Base-by-base conservation (phyloP, 2,797 vertebrate genomes). In the Mus caroli region DNA sequence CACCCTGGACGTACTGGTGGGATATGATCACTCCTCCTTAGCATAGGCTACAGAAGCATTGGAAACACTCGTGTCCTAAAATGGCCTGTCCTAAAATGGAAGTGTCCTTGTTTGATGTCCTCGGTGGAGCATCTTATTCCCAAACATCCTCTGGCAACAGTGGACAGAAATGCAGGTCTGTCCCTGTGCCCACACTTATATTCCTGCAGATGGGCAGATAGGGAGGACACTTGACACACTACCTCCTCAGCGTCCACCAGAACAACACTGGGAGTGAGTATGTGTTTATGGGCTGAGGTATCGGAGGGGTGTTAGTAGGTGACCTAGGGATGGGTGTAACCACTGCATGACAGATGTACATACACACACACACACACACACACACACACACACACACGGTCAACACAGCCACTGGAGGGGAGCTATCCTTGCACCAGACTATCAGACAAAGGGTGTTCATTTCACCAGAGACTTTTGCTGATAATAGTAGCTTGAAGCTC, bases 311-410 rank as follows among this genome's bases (percentile, higher is more conserved):
- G 11, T 60, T 11, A 56, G 26, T 11, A 56, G 26, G 73, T 40
- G 37, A 20, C 40, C 58, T 78, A n/a, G 78, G 62, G 40, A 71
- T 17, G 7, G 34, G 26, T 0, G 1, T 80, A 43, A 46, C 24
- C 26, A 6, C 4, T 0, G 0, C 37, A 4, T 0, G 14, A 22
- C 15, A 26, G 19, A 12, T 19, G n/a, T 31, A 8, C 26, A 31
- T 1, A 22, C 26, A 46, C 60, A 37, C 79, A 82, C 52, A 37
- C n/a, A 37, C n/a, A 40, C 12, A 28, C 80, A 83, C 78, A 82
- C 79, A 60, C 37, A 28, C 80, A 64, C 37, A 31, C 80, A 62
- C 24, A 83, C 37, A 43, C 80, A 43, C 4, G 8, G 8, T 22
- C 1, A 3, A 37, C 31, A 69, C 0, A 12, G 12, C 46, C 15